A percentile compares a stretch with the other conserved stretches of the same genome.
Evolutionary conservation across 2,797 vertebrate genomes (phyloP).

Genomic region (Saxicola maurus): DNA sequence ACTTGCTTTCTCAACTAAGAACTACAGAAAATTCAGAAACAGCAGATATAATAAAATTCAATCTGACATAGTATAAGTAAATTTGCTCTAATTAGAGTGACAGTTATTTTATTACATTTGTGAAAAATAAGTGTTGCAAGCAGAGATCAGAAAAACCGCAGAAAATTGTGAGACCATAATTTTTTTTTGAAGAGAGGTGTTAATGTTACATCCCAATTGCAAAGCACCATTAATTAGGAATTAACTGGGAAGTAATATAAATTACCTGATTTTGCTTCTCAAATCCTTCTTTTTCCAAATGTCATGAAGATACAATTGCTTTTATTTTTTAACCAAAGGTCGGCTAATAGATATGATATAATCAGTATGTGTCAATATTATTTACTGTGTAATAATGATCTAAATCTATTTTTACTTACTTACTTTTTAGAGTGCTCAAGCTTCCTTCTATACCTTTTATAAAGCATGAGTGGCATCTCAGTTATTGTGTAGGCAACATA

Average conservation of each 20-base stretch:
- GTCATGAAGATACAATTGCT: not conserved
- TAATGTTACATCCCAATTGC: not conserved
- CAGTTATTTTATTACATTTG: not conserved
- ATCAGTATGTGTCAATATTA: rapidly evolving
- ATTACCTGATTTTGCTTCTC: not conserved
- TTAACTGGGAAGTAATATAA: not conserved
- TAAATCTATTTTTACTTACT: not conserved
- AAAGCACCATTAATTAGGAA: not conserved
- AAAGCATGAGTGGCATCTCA: not conserved
- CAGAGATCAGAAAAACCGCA: not conserved
- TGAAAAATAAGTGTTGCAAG: not conserved
- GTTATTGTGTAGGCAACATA: not conserved
- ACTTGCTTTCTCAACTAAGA: not conserved
- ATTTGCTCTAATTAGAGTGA: not conserved
- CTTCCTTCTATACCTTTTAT: rapidly evolving
- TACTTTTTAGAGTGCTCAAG: not conserved
- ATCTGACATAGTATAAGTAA: not conserved
- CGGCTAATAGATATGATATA: not conserved
- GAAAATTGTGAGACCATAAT: not conserved
- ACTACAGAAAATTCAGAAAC: not conserved
- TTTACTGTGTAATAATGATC: not conserved
- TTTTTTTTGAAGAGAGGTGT: not conserved
- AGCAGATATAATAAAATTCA: not conserved
- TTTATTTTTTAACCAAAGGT: not conserved
- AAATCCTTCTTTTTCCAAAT: not conserved